phyloP scores from a whole-genome alignment of 2,797 vertebrate species.

The Sylvia borin region DNA sequence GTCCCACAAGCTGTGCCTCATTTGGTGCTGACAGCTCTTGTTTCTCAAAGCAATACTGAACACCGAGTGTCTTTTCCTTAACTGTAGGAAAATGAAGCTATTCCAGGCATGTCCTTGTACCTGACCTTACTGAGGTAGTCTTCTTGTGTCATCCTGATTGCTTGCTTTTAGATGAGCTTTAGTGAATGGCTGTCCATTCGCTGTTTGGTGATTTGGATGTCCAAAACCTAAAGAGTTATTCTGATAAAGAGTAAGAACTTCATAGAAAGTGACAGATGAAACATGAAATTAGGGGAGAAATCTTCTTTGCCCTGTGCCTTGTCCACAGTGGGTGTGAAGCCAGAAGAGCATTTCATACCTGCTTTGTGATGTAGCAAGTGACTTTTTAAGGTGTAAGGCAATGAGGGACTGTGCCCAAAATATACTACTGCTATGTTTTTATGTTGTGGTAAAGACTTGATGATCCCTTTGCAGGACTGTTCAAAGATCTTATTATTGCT shows the following conservation, averaged over 20 bases:
- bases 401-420: not conserved
- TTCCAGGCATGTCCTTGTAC: not conserved
- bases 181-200: not conserved
- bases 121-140: slow-evolving; percentile 24
- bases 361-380: not conserved
- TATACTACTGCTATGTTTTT: not conserved
- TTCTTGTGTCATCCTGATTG: not conserved
- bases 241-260: not conserved
- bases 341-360: not conserved
- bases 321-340: not conserved
- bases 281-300: not conserved
- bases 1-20: not conserved
- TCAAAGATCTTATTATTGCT: not conserved
- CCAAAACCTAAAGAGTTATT: not conserved
- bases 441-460: not conserved
- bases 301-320: not conserved
- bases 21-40: not conserved
- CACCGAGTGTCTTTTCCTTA: not conserved
- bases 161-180: not conserved
- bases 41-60: not conserved
- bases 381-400: not conserved
- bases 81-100: not conserved
- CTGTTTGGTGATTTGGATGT: not conserved
- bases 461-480: not conserved
- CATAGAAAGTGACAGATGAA: not conserved